phyloP scores from a whole-genome alignment of 2,113 vertebrate species.

The Alligator mississippiensis region DNA sequence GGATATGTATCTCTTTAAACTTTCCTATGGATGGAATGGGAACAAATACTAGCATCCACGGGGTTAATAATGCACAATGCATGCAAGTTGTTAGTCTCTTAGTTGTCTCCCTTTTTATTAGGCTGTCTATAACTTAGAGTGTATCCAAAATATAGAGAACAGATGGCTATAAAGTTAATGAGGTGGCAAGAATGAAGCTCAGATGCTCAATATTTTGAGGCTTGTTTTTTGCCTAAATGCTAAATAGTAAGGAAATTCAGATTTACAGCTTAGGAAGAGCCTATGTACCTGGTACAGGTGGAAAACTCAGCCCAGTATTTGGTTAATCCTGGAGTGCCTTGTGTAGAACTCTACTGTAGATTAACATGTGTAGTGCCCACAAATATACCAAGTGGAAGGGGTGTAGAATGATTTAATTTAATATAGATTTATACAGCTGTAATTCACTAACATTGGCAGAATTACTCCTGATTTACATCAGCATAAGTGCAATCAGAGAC shows the following conservation, averaged over 20 bases:
- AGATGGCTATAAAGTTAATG: conserved; percentile 70
- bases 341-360: neutral
- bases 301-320: conserved; percentile 10
- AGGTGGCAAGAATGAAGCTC: conserved; percentile 57
- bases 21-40: neutral
- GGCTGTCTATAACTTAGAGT: conserved; percentile 29
- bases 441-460: neutral
- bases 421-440: neutral
- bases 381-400: neutral
- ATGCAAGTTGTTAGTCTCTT: neutral
- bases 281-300: conserved; percentile 38
- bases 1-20: neutral
- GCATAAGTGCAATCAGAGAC: neutral
- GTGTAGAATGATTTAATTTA: neutral
- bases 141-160: conserved; percentile 48
- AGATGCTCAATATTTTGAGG: conserved; percentile 49
- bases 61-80: conserved; percentile 1
- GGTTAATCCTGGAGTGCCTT: neutral
- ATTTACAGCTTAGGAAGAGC: conserved; percentile 21
- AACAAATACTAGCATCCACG: neutral
- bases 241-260: conserved; percentile 7
- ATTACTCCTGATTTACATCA: neutral
- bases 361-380: neutral
- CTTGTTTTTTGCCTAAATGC: conserved; percentile 38
- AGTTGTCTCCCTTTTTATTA: conserved; percentile 49